A percentile compares a stretch with the other conserved stretches of the same genome.
These are phyloP conservation scores for Nemotelus pantherinus DNA, from an alignment of 2,888 invertebrate species.

Conservation along the genomic window DNA sequence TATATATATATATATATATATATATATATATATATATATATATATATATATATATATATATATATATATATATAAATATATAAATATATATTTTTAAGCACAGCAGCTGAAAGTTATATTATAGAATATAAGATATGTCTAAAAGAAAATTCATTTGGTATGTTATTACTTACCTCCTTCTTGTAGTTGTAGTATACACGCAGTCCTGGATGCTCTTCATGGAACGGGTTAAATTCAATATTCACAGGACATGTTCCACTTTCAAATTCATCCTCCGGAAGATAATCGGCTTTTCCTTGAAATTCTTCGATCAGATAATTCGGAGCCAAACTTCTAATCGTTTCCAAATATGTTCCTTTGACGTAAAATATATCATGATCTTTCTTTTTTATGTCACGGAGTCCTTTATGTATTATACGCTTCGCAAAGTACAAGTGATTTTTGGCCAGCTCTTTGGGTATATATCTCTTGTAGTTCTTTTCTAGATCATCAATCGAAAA, in stretches of 20 bases:
- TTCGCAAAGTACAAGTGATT: constrained; percentile 80
- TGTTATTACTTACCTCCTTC: constrained; percentile 67
- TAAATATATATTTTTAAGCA: neutral
- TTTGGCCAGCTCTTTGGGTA: constrained; percentile 81
- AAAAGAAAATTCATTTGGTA: neutral
- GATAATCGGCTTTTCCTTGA: constrained; percentile 67
- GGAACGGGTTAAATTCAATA: constrained; percentile 73
- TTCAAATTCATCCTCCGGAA: constrained; percentile 70
- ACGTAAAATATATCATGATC: constrained; percentile 71
- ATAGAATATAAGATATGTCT: neutral
- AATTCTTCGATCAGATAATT: constrained; percentile 84
- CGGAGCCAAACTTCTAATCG: constrained; percentile 81
- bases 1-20: too few relatives aligned
- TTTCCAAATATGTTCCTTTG: constrained; percentile 82
- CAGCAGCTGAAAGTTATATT: neutral
- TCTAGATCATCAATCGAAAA: constrained; percentile 74
- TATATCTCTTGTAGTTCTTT: constrained; percentile 82
- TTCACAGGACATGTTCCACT: constrained; percentile 75
- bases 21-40: too few relatives aligned
- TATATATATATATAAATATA: too few relatives aligned
- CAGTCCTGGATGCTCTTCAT: constrained; percentile 74
- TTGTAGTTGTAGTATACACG: constrained; percentile 71
- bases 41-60: too few relatives aligned
- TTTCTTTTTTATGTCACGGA: constrained; percentile 69
- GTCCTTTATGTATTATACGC: constrained; percentile 76